Evolutionary conservation across 2,888 invertebrate species (phyloP), one percentile per base, ranked within the genome.

Genomic region (Scaptomyza cyrtandrae): DNA sequence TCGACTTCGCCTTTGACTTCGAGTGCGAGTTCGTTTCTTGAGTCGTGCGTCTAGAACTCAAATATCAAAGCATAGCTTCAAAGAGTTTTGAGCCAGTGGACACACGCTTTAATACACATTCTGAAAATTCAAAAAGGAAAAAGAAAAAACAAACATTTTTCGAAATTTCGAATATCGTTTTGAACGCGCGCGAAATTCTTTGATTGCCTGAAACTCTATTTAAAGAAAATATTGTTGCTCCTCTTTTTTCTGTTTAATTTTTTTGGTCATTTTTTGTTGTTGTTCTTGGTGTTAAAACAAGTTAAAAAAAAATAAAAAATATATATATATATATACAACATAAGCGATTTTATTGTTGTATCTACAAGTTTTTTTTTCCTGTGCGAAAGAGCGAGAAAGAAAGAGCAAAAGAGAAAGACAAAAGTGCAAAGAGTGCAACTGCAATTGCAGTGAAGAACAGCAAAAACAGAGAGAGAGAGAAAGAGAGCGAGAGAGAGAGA

Each of bases 11-110:
- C n/a, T n/a, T n/a, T n/a, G n/a, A n/a, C n/a, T n/a, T n/a, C 55
- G 50, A 66, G 52, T 71, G 50, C 57, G 71, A 61, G 49, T 66
- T 46, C 55, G 74, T 58, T 74, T 58, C 52, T 67, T 58, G 39
- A 67, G 52, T 68, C 67, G 67, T 68, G 58, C 58, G 58, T 59
- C 24, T 24, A 19, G 24, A 24, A 33, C 19, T 49, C 49, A 19
- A 49, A 31, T 33, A 24, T 7, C 9, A 27, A 39, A 39, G 14
- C 52, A 24, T 14, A 39, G 52, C 39, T 11, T 52, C 14, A 37
- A n/a, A 37, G 24, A 24, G 7, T 37, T 27, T 24, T 37, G 11
- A 50, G n/a, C 35, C 19, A 19, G 19, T 19, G 19, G 19, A 19
- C 19, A 19, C n/a, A n/a, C n/a, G 24, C 2, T 16, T 16, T n/a